Evolutionary conservation across 2,797 vertebrate species (phyloP).

Genomic region (Molossus molossus): DNA sequence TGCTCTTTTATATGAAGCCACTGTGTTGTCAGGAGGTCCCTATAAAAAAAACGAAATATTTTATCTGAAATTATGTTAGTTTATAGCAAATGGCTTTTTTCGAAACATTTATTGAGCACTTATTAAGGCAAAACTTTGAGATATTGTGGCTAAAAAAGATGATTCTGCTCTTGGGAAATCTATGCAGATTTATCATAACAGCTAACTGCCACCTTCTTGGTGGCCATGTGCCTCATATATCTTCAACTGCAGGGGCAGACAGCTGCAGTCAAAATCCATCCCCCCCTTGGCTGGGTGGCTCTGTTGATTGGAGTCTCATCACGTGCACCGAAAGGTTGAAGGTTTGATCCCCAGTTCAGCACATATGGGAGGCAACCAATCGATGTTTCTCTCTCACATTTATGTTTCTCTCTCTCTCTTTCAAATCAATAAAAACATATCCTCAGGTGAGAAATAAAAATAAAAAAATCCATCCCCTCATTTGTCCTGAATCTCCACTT

Average conservation of each 20-base stretch:
- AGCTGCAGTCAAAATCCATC: too few relatives aligned
- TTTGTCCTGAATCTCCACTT: background rate
- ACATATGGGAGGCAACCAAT: too few relatives aligned
- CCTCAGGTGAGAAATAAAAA: too few relatives aligned
- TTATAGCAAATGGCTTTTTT: background rate
- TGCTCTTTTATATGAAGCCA: background rate
- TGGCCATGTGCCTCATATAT: accelerated
- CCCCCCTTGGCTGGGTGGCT: too few relatives aligned
- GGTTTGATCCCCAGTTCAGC: too few relatives aligned
- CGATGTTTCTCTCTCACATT: too few relatives aligned
- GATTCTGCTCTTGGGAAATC: background rate
- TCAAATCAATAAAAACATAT: too few relatives aligned
- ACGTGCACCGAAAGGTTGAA: too few relatives aligned
- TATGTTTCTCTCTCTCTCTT: too few relatives aligned
- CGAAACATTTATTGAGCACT: background rate
- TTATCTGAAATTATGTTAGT: background rate
- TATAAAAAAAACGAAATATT: slow-evolving; percentile 5
- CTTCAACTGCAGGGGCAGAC: background rate
- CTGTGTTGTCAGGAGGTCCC: background rate
- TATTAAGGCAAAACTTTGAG: background rate
- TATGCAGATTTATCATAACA: background rate
- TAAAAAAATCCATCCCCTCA: background rate
- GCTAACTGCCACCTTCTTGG: background rate
- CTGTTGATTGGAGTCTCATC: too few relatives aligned
- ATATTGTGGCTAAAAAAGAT: background rate